Conservation (phyloP, 2,888 invertebrate species). For the Parelbella ahira region DNA sequence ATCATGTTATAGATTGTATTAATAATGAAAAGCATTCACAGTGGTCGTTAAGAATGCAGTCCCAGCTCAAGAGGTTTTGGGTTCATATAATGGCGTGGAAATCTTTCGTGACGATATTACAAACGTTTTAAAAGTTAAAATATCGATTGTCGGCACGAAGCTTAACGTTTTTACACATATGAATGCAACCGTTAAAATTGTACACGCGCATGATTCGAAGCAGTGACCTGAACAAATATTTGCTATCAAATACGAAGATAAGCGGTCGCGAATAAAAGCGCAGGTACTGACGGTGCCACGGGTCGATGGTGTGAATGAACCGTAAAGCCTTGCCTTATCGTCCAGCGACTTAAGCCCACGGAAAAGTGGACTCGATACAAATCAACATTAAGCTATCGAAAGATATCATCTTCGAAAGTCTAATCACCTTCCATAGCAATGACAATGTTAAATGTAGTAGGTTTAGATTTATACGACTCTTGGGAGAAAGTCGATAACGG, state of each 20-base stretch:
- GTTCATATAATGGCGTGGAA: too few relatives aligned
- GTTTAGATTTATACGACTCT: too few relatives aligned
- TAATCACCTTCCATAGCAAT: not conserved
- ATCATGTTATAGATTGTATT: too few relatives aligned
- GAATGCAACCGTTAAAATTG: conserved; percentile 8
- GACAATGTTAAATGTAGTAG: too few relatives aligned
- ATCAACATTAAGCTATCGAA: not conserved
- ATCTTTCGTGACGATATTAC: too few relatives aligned
- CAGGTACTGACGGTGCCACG: conserved; percentile 24
- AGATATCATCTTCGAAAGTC: not conserved
- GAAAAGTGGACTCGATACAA: conserved; percentile 6
- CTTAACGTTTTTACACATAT: too few relatives aligned
- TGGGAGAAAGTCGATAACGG: too few relatives aligned
- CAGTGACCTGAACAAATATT: conserved; percentile 28
- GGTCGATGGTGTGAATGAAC: conserved; percentile 50
- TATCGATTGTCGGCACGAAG: too few relatives aligned
- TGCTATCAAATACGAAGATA: conserved; percentile 28
- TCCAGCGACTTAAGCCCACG: conserved; percentile 36
- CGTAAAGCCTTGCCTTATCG: conserved; percentile 49
- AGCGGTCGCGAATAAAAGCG: conserved; percentile 28
- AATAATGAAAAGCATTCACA: too few relatives aligned
- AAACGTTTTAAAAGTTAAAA: too few relatives aligned
- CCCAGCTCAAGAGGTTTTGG: too few relatives aligned
- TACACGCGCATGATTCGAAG: conserved; percentile 3
- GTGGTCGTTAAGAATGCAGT: too few relatives aligned